A percentile compares a stretch with the other conserved stretches of the same genome.
Evolutionary conservation across 2,113 vertebrate genomes (phyloP).

Genomic region (Galemys pyrenaicus): DNA sequence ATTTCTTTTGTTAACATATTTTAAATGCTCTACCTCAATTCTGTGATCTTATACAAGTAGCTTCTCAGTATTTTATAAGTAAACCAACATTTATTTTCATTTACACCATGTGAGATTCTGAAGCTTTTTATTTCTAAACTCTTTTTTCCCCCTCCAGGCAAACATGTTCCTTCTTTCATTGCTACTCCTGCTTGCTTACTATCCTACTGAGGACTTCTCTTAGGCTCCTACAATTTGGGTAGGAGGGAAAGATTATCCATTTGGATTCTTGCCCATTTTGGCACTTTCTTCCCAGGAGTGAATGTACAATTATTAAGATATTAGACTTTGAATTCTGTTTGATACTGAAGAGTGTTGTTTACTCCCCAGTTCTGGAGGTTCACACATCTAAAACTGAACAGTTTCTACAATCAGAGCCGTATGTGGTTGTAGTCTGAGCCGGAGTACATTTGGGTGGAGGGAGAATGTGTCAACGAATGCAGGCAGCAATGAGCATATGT

Average conservation of each 20-base stretch:
- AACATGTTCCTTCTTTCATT: not conserved
- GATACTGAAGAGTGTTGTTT: slow-evolving; percentile 41
- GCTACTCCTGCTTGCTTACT: slow-evolving; percentile 10
- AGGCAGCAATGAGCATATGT: not conserved
- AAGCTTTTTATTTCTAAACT: not conserved
- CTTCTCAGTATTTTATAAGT: not conserved
- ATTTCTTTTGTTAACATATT: not conserved
- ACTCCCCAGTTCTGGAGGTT: not conserved
- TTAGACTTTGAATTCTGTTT: slow-evolving; percentile 56
- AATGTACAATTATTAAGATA: slow-evolving; percentile 9
- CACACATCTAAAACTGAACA: slow-evolving; percentile 47
- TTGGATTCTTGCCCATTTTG: not conserved
- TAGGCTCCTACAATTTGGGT: not conserved
- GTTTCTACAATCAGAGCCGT: not conserved
- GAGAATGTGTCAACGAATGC: not conserved
- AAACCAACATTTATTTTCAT: not conserved
- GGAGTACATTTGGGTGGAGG: slow-evolving; percentile 23
- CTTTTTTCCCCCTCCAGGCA: not conserved
- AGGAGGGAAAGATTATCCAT: not conserved
- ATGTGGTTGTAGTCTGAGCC: not conserved
- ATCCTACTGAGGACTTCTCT: not conserved
- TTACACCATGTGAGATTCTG: not conserved
- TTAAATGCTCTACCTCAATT: not conserved
- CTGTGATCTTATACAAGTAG: not conserved
- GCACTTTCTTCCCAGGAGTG: not conserved